Evolutionary conservation across 2,888 invertebrate genomes (phyloP).

Genomic region (Micropterix aruncella): DNA sequence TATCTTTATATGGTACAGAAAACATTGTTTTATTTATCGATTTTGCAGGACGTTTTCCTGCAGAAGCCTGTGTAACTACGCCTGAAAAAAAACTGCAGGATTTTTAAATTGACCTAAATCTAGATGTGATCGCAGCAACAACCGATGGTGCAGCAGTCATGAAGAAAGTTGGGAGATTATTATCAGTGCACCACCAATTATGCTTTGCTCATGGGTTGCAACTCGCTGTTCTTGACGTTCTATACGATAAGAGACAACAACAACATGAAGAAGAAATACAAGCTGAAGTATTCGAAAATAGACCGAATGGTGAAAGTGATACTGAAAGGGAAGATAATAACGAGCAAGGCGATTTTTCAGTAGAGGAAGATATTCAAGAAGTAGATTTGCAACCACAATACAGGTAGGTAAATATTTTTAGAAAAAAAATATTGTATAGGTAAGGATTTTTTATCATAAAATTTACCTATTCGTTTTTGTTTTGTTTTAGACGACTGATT

Average conservation of each 20-base stretch:
- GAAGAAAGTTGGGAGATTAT: slow-evolving; percentile 6
- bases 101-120: slow-evolving; percentile 1
- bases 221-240: too few species aligned
- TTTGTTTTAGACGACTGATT: background rate
- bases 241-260: background rate
- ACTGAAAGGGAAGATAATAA: slow-evolving; percentile 6
- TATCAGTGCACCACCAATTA: slow-evolving; percentile 6
- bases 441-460: too few species aligned
- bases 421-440: too few species aligned
- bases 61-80: slow-evolving; percentile 3
- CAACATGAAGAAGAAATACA: too few species aligned
- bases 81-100: too few species aligned
- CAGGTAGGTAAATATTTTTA: too few species aligned
- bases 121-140: slow-evolving; percentile 4
- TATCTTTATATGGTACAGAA: too few species aligned
- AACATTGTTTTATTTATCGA: background rate
- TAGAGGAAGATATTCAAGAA: slow-evolving; percentile 6
- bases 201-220: slow-evolving; percentile 4
- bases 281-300: slow-evolving; percentile 4
- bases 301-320: slow-evolving; percentile 3
- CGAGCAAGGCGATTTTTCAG: slow-evolving; percentile 5
- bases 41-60: background rate
- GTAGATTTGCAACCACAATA: slow-evolving; percentile 6
- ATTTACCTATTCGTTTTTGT: too few species aligned
- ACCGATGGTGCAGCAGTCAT: slow-evolving; percentile 6